Base-by-base conservation (phyloP, 2,113 vertebrate species). In the Dissostichus mawsoni region DNA sequence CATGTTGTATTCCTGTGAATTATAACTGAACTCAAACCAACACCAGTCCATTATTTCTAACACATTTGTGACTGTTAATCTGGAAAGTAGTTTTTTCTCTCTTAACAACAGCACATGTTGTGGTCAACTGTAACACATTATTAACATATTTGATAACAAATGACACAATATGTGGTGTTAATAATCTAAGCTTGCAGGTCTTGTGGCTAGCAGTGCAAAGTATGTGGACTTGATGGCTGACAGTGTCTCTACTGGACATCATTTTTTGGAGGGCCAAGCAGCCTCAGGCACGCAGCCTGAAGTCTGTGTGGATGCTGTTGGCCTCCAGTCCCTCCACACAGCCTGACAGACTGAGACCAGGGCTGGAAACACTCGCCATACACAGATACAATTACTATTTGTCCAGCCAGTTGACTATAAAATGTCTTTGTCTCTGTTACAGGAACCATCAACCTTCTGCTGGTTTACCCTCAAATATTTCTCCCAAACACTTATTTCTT, bases 81-180 rank as follows among this genome's bases (percentile, higher is more conserved):
- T 72, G 55, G 66, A 71, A 81, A 36, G 56, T 65, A 68, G 17
- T 79, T 78, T 36, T 59, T 45, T 23, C 45, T 33, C 36, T 67
- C 41, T 63, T 56, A 84, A 50, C 63, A 53, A 51, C 62, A 65
- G 62, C 67, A 70, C 82, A 83, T 77, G 67, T 29, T 66, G 67
- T 79, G 67, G 69, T 71, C 75, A 76, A 81, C 71, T 69, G 64
- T 67, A 64, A 68, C 80, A 77, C 73, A 1, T 23, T 50, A 68
- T 77, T 71, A 77, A 16, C 77, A 81, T 79, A 80, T 85, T 74
- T 77, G 50, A 65, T 58, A 68, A 65, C 20, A 58, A 51, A 45
- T 47, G 4, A 33, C 59, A 55, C 69, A 74, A 69, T 69, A 77
- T 68, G 74, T 44, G 56, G 55, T 66, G 59, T 62, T 56, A 79